Evolutionary conservation across 2,797 vertebrate species (phyloP).

Genomic region (Petrocephalus sullivani): DNA sequence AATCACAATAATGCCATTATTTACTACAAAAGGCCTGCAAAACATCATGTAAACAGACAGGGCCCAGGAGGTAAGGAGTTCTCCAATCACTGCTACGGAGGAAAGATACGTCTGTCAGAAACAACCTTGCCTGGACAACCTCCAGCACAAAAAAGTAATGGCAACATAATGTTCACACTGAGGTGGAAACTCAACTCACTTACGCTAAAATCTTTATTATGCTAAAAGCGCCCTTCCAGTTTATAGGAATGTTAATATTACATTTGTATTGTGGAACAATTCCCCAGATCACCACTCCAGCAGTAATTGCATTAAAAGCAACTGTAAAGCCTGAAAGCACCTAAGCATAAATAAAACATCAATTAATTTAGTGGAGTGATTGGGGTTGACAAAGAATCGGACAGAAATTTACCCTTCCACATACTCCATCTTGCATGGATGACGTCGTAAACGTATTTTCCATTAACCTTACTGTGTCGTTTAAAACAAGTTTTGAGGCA

Average conservation of each 20-base stretch:
- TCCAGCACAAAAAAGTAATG: not conserved
- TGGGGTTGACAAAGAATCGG: not conserved
- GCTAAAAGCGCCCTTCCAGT: not conserved
- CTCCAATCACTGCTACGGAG: not conserved
- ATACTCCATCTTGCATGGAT: not conserved
- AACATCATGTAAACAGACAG: not conserved
- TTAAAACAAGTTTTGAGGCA: not conserved
- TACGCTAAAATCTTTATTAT: not conserved
- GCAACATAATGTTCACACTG: not conserved
- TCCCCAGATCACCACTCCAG: not conserved
- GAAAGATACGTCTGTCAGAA: not conserved
- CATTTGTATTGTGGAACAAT: not conserved
- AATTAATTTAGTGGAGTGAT: not conserved
- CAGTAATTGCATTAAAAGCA: constrained; percentile 3
- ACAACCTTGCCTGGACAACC: not conserved
- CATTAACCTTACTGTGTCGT: not conserved
- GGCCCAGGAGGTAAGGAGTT: not conserved
- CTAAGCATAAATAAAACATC: not conserved
- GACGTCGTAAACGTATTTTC: not conserved
- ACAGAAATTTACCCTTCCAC: not conserved
- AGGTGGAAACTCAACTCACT: not conserved
- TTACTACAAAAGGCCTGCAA: not conserved
- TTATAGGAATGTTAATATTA: not conserved
- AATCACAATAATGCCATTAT: not conserved
- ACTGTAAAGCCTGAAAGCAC: not conserved